Evolutionary conservation across 1,140 invertebrate genomes (phyloP), one percentile per base, ranked within the genome.

Genomic region (Temnothorax nylanderi): DNA sequence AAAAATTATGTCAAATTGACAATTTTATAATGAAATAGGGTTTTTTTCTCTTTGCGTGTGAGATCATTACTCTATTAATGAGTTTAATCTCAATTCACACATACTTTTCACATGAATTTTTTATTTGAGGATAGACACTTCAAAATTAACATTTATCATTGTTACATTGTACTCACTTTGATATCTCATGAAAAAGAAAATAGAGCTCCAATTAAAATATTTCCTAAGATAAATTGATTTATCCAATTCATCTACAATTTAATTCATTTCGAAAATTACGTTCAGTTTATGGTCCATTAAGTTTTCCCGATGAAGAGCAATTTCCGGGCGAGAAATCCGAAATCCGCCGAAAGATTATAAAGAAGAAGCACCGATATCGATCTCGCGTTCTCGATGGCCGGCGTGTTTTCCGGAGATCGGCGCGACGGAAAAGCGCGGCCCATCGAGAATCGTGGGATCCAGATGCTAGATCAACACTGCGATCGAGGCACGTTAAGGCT

Each of bases 401-500:
- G 26, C 69, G 18, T 11, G 44, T 75, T 75, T 84, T 60, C 41
- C 80, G 69, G 6, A 82, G 18, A 82, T 74, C 18, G 80, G 56
- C 80, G n/a, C n/a, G 26, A 32, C 16, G 65, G 82, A 51, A 21
- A 85, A 78, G 32, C 37, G 49, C 58, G 49, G 21, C 54, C 34
- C 49, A 69, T 34, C 16, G 58, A 85, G 82, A 78, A 85, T 85
- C 60, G 10, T 37, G 16, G 34, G 58, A 85, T 74, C 69, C 32
- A 32, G 32, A 81, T 65, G 21, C 47, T 65, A 72, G 18, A 72
- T 78, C 58, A n/a, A 80, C 44, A 49, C 34, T 77, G 74, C 21
- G 44, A 88, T 72, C 54, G 58, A 72, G 58, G 65, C 85, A 87
- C 85, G 58, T 87, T 82, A 44, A 87, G 44, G 88, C 78, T 89